Evolutionary conservation across 2,113 vertebrate species (phyloP).

Genomic region (Rhea americana): DNA sequence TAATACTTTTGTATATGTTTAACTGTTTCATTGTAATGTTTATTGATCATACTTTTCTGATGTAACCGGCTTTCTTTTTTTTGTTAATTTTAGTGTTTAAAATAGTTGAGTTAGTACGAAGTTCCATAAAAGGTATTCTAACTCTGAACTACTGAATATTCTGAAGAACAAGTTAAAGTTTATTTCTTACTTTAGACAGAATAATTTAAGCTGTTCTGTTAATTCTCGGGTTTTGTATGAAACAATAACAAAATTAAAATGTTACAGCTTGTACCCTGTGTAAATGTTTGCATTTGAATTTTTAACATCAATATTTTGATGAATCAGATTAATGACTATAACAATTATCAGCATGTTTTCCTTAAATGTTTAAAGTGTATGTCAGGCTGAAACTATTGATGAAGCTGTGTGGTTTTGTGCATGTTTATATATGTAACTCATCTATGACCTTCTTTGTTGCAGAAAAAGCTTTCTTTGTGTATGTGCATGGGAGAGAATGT

Average conservation of each 20-base stretch:
- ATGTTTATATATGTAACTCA: neutral
- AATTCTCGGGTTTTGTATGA: neutral
- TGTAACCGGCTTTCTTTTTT: neutral
- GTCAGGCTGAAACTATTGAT: neutral
- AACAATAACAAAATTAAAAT: neutral
- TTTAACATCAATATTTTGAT: neutral
- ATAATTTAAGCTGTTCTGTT: neutral
- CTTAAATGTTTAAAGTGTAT: neutral
- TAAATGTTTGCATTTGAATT: neutral
- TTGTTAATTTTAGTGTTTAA: neutral
- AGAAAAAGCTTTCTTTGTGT: neutral
- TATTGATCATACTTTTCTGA: neutral
- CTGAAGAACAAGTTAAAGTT: neutral
- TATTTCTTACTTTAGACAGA: neutral
- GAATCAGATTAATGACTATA: neutral
- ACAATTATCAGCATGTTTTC: neutral
- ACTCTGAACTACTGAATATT: neutral
- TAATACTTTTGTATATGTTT: slow-evolving; percentile 35
- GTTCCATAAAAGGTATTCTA: neutral
- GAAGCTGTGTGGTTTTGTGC: neutral
- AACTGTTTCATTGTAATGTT: neutral
- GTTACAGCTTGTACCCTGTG: neutral
- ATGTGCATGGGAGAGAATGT: neutral
- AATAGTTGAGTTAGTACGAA: neutral
- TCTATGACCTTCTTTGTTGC: neutral